Evolutionary conservation across 2,797 vertebrate species (phyloP), one percentile per base, ranked within the genome.

Genomic region (Scolopax rusticola): DNA sequence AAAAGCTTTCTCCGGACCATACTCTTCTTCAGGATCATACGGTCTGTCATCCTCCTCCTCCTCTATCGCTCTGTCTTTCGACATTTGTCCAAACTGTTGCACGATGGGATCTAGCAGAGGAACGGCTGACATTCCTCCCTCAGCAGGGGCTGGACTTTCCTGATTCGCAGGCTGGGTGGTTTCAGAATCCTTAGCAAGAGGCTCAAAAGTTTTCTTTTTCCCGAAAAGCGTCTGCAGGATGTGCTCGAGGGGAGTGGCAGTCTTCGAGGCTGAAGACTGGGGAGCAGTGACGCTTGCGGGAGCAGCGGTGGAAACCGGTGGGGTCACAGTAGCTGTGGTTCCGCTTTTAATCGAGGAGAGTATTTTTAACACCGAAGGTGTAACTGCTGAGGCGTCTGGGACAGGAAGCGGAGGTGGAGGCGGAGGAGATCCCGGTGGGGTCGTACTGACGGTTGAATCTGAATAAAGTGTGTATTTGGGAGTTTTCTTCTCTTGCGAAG

Each of bases 21-120:
- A 99, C 88, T 99, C 99, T 47, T 99, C 99, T 89, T 99, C 99
- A 16, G 99, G 99, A 97, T 99, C 99, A 25, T 99, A 99, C 0
- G 99, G 99, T 63, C 99, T 98, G 92, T 99, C 99, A 53, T 99
- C 99, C 69, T 99, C 98, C 89, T 98, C 98, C 56, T 99, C 98
- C 41, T 98, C 98, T 57, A 98, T 79, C 16, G 97, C 95, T 92
- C 97, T 98, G 40, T 99, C 98, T 96, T 99, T 99, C 2, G 98
- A 98, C 97, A 99, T 98, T 94, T 99, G 98, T 38, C 99, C 99
- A 28, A 99, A 99, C 90, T 99, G 99, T 74, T 99, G 99, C 54
- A 99, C 99, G 28, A 99, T 99, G 59, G 99, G 99, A 93, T 99
- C 99, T 15, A 99, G 87, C 56, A 99, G 74, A 33, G 98, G 98